Evolutionary conservation across 2,888 invertebrate genomes (phyloP), one percentile per base, ranked within the genome.

Genomic region (Apodemia arnacis): DNA sequence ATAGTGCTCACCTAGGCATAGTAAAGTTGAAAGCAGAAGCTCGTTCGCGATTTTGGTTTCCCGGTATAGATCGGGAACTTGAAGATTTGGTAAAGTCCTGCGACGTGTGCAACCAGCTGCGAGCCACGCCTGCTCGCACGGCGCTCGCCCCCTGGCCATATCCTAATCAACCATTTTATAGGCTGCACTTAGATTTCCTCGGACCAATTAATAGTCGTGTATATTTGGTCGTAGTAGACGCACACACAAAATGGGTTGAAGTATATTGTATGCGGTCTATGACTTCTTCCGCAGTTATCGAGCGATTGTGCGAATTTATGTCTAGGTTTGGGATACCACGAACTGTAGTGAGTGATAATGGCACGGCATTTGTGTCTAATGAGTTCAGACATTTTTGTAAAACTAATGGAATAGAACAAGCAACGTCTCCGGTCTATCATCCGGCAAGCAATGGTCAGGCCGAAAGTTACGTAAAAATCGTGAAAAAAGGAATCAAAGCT

Each of bases 11-110:
- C 86, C 80, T 93, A 18, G 94, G 94, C 0, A 91, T 94, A 10
- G 91, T 93, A 0, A 94, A 94, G 84, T 92, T 85, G 2, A 94
- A 94, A 86, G 88, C 91, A 8, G 93, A 93, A 83, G 93, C 92
- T 10, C 86, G 94, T 1, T 83, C 86, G 2, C 69, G 93, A 13
- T 85, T 94, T 3, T 84, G 91, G 91, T 92, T 83, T 69, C 87
- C 90, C 8, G 86, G 89, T 0, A 80, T 91, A 27, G 85, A 88
- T 41, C 21, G 5, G 13, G 80, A 78, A 0, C 59, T 91, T 3
- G 89, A 92, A 54, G 13, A 44, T 3, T 44, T 84, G 21, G 78
- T 87, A 10, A 49, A 70, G 0, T 15, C 73, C 7, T 92, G 88
- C 41, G 59, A 38, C 6, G 63, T 85, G 10, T 93, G 89, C 41